Percentiles rank a stretch among this genome's conserved stretches.
phyloP scores from a whole-genome alignment of 2,888 invertebrate species.

The Lutraria lutraria region DNA sequence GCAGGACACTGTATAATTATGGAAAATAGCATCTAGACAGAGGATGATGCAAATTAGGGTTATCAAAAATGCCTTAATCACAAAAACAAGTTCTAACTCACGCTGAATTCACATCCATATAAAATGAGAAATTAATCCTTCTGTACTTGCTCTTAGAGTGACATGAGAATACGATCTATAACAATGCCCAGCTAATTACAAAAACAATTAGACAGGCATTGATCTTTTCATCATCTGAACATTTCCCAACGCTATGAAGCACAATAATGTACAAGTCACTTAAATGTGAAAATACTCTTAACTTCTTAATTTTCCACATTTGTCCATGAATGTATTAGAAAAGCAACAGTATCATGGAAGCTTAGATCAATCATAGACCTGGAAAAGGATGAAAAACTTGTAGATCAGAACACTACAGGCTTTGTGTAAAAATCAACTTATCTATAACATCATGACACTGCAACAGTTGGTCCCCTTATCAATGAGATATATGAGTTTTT shows the following conservation, averaged over 20 bases:
- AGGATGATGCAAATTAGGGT: slow-evolving; percentile 69
- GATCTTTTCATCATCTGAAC: slow-evolving; percentile 53
- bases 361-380: neutral
- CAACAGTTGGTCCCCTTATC: slow-evolving; percentile 6
- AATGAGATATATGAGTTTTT: neutral
- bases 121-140: slow-evolving; percentile 72
- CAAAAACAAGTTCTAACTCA: slow-evolving; percentile 64
- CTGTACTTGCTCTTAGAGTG: slow-evolving; percentile 67
- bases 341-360: neutral
- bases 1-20: slow-evolving; percentile 62
- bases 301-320: slow-evolving; percentile 13
- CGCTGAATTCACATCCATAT: slow-evolving; percentile 64
- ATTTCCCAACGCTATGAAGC: slow-evolving; percentile 14
- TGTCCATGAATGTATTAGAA: neutral
- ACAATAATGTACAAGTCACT: neutral
- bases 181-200: slow-evolving; percentile 68
- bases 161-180: slow-evolving; percentile 65
- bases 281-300: slow-evolving; percentile 30
- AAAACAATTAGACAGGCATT: slow-evolving; percentile 68
- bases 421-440: neutral
- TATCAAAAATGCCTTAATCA: slow-evolving; percentile 73
- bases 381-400: neutral
- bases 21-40: slow-evolving; percentile 60
- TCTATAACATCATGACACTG: neutral
- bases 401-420: neutral